Evolutionary conservation across 53 echinoderm and acorn worm genomes (phyloP).

Genomic region (Echinarachnius parma): DNA sequence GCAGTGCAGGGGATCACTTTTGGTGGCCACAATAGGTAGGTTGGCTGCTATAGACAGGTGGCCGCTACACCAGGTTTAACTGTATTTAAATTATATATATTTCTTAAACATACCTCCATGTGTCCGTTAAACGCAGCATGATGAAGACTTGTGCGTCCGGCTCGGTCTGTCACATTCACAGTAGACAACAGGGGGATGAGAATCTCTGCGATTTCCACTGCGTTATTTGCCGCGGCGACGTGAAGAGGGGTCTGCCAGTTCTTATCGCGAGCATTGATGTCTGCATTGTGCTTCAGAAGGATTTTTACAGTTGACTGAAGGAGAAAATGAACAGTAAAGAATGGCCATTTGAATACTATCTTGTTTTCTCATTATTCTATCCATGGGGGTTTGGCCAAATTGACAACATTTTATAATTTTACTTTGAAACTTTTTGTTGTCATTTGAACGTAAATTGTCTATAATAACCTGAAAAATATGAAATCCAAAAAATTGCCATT

Average conservation of each 20-base stretch:
- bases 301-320: slow-evolving; percentile 85
- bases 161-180: slow-evolving; percentile 86
- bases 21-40: too few relatives aligned
- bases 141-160: slow-evolving; percentile 92
- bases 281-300: slow-evolving; percentile 90
- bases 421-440: too few relatives aligned
- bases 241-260: slow-evolving; percentile 99
- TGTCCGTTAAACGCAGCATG: slow-evolving; percentile 98
- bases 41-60: too few relatives aligned
- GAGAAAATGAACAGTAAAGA: not conserved
- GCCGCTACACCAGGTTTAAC: too few relatives aligned
- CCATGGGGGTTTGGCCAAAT: too few relatives aligned
- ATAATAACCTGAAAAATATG: too few relatives aligned
- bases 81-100: not conserved
- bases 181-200: slow-evolving; percentile 84
- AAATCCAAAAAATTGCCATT: too few relatives aligned
- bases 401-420: too few relatives aligned
- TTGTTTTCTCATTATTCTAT: too few relatives aligned
- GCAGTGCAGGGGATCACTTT: too few relatives aligned
- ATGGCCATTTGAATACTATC: not conserved
- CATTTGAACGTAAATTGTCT: too few relatives aligned
- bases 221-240: slow-evolving; percentile 91
- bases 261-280: slow-evolving; percentile 95
- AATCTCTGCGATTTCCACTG: slow-evolving; percentile 85
- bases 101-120: slow-evolving; percentile 74